Percentiles rank a stretch among this genome's conserved stretches.
phyloP scores from a whole-genome alignment of 2,113 vertebrate species.

The Ranitomeya imitator region DNA sequence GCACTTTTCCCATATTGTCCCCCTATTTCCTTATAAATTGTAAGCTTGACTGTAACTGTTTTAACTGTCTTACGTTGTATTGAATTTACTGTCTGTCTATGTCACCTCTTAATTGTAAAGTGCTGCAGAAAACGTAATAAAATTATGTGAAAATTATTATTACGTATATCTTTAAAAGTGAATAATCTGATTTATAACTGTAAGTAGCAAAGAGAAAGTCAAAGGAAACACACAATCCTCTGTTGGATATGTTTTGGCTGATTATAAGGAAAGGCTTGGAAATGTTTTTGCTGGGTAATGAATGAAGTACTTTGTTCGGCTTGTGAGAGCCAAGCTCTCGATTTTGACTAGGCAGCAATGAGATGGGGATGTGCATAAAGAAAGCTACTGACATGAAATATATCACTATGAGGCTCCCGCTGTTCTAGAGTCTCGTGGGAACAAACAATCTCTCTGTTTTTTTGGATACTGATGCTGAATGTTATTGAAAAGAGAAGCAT shows the following conservation, averaged over 20 bases:
- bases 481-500: neutral
- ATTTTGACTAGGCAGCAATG: neutral
- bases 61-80: too few relatives aligned
- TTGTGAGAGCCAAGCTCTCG: neutral
- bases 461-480: neutral
- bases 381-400: conserved; percentile 23
- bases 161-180: neutral
- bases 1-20: too few relatives aligned
- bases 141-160: neutral
- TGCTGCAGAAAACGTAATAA: too few relatives aligned
- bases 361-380: conserved; percentile 15
- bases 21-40: too few relatives aligned
- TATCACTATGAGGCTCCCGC: neutral
- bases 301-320: conserved; percentile 13
- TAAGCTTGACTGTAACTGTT: too few relatives aligned
- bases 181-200: neutral
- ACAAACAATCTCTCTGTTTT: neutral
- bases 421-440: neutral
- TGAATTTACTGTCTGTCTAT: too few relatives aligned
- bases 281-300: conserved; percentile 7
- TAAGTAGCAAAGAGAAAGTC: neutral
- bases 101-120: too few relatives aligned
- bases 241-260: conserved; percentile 34
- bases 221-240: conserved; percentile 16
- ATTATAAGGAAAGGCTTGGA: conserved; percentile 5